Evolutionary conservation across 2,113 vertebrate genomes (phyloP).

Genomic region (Amazona guildingii): DNA sequence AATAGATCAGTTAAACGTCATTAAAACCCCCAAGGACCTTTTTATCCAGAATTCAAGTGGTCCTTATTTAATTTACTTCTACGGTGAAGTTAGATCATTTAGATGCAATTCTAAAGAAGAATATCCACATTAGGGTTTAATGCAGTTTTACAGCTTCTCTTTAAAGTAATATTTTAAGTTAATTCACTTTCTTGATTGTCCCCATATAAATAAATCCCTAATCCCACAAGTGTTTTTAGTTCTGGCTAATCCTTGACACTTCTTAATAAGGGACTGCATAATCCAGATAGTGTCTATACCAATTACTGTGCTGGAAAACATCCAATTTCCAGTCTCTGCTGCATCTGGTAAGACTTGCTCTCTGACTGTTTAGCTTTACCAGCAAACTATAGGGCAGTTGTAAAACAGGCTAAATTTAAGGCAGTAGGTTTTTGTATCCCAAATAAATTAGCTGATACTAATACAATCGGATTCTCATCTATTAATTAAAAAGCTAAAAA

Average conservation of each 20-base stretch:
- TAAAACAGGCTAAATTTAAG: background rate
- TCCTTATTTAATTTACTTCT: slow-evolving; percentile 62
- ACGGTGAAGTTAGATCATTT: slow-evolving; percentile 46
- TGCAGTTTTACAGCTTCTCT: slow-evolving; percentile 52
- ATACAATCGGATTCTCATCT: background rate
- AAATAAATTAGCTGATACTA: slow-evolving; percentile 25
- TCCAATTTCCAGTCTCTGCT: background rate
- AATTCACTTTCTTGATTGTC: slow-evolving; percentile 54
- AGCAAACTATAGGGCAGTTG: background rate
- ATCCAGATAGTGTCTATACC: slow-evolving; percentile 16
- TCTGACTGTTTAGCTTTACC: background rate
- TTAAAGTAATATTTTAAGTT: slow-evolving; percentile 59
- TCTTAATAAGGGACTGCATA: slow-evolving; percentile 35
- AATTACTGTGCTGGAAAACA: slow-evolving; percentile 28
- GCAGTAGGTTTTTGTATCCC: background rate
- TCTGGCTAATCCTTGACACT: slow-evolving; percentile 54
- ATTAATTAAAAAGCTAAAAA: background rate
- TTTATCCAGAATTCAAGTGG: slow-evolving; percentile 53
- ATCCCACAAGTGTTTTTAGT: slow-evolving; percentile 52
- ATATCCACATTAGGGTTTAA: slow-evolving; percentile 51
- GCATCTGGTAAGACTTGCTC: background rate
- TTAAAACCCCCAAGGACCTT: slow-evolving; percentile 46
- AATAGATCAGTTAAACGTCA: slow-evolving; percentile 36
- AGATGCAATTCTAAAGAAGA: slow-evolving; percentile 53
- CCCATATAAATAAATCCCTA: slow-evolving; percentile 55